Base-by-base conservation (phyloP, 92 coral and sea anemone species). In the Heteractis magnifica region DNA sequence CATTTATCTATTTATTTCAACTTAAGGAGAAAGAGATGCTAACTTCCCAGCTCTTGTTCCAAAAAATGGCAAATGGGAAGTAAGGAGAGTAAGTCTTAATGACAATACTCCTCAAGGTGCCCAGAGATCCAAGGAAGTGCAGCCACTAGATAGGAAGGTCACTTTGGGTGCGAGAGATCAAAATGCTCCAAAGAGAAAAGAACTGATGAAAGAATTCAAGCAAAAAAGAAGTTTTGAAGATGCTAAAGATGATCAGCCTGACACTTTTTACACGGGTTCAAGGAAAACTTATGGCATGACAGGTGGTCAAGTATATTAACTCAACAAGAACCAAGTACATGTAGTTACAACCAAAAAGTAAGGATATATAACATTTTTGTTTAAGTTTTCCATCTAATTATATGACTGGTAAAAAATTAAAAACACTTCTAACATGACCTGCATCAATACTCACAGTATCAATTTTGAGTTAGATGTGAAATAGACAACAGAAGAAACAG, bases 131-230 rank as follows among this genome's bases (percentile, higher is more conserved):
- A 50, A 48, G 58, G 51, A 77, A 20, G 79, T 49, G 16, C 59
- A 80, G 11, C 88, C 83, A 64, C 70, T 65, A 0, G 71, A 78
- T 0, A 85, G 14, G 72, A 77, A 76, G 51, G 83, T 56, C 15
- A 62, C 79, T 51, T 65, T 85, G 64, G 88, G 88, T 18, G 88
- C 88, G 1, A 77, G 78, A 41, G 82, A 77, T 68, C 12, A 78
- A 15, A 85, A 85, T 41, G 83, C 78, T 9, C 77, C 59, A 2
- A 83, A 85, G 26, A 77, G 88, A 56, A 77, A 16, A 70, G 77
- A 85, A 49, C 21, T 85, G 6, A 68, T 78, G 53, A 60, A 78
- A 20, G 88, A 85, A 56, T 72, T 85, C 65, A 85, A 78, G 64
- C 60, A 82, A n/a, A 85, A 71, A 78, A 77, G 77, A 21, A 34